Conservation (phyloP, 2,797 vertebrate species). For the Perdix hodgsoniae region DNA sequence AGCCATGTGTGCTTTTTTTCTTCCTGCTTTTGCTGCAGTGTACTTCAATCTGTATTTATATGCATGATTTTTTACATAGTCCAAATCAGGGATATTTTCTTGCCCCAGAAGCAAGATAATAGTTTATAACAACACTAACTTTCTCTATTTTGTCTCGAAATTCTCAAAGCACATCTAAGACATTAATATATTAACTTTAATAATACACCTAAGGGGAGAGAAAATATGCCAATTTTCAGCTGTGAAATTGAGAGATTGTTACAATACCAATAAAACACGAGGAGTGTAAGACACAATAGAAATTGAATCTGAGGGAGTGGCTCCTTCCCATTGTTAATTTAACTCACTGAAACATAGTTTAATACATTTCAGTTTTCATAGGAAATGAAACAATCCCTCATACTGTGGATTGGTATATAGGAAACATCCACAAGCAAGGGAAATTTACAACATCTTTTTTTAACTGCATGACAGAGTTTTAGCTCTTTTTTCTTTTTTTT, state of each 20-base stretch:
- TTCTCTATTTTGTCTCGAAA: neutral
- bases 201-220: neutral
- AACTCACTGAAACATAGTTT: neutral
- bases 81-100: neutral
- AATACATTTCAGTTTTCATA: neutral
- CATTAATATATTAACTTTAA: neutral
- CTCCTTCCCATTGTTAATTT: neutral
- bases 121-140: neutral
- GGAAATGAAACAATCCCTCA: neutral
- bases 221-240: neutral
- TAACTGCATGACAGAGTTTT: neutral
- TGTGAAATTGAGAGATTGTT: neutral
- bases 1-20: neutral
- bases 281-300: neutral
- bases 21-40: neutral
- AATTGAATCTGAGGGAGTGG: neutral
- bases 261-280: neutral
- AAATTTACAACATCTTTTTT: neutral
- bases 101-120: neutral
- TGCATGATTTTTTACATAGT: neutral
- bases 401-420: neutral
- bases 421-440: neutral
- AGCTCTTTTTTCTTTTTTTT: no score
- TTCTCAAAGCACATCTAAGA: neutral
- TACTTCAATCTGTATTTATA: neutral